A percentile compares a stretch with the other conserved stretches of the same genome.
Evolutionary conservation across 2,113 vertebrate species (phyloP).

Genomic region (Microtus montanus): DNA sequence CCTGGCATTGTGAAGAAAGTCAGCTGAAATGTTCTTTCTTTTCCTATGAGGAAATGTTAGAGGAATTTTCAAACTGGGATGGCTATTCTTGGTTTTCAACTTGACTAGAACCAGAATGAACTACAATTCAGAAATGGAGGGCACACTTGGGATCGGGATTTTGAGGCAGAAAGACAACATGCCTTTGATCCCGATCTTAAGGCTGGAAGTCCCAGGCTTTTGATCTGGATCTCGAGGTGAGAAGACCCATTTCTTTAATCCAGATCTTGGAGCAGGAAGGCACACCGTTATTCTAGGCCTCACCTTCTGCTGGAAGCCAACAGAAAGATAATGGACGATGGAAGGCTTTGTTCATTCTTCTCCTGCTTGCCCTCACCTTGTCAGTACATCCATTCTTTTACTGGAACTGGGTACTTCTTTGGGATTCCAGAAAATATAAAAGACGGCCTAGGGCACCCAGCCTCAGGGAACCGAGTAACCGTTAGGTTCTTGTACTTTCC

Average conservation of each 20-base stretch:
- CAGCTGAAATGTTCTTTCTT: background rate
- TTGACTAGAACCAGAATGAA: background rate
- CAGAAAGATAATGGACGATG: background rate
- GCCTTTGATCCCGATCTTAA: background rate
- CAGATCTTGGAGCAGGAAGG: background rate
- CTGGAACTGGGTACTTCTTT: background rate
- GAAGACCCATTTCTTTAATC: background rate
- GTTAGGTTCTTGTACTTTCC: background rate
- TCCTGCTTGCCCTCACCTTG: background rate
- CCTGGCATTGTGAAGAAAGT: background rate
- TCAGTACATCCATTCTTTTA: background rate
- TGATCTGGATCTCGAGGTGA: background rate
- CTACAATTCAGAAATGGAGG: background rate
- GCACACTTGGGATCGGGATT: background rate
- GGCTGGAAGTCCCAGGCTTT: background rate
- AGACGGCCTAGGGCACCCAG: background rate
- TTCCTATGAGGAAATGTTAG: background rate
- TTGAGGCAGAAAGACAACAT: background rate
- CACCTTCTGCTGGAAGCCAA: background rate
- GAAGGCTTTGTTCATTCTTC: background rate
- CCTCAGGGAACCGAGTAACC: background rate
- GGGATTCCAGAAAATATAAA: background rate
- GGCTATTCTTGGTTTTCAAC: background rate
- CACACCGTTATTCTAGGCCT: background rate
- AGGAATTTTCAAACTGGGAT: conserved; percentile 4